Base-by-base conservation (phyloP, 2,797 vertebrate species). In the Centroberyx gerrardi region DNA sequence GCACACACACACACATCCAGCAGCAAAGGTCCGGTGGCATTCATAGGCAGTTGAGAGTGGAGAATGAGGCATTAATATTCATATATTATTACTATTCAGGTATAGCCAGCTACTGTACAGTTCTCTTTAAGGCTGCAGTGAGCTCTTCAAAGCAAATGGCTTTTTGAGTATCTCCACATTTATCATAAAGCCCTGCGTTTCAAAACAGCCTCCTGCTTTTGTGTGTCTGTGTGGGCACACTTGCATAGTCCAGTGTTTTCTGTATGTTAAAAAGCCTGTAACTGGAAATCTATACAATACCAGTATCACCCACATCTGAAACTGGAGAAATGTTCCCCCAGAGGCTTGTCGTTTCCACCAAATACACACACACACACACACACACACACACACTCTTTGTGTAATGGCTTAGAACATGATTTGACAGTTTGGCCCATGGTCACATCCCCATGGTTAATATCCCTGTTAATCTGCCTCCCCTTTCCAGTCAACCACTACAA, bases 41-140 rank as follows among this genome's bases (percentile, higher is more conserved):
- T 83, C 78, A 87, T 89, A 83, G 77, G 60, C 62, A 78, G 68
- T 69, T 80, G 56, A 65, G 62, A 74, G 56, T 33, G 48, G 74
- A 89, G 77, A 79, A 76, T 82, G 70, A 74, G 74, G 52, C 83
- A 90, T 91, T 88, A 86, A 91, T 90, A 91, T 92, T 91, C 81
- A 91, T 87, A 74, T 85, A 84, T 82, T 82, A 85, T 85, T 84
- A 81, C 75, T 87, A 87, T 88, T 90, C 88, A 80, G 76, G 64
- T 71, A 66, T 79, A 85, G 82, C 53, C 14, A 48, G 65, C 78
- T 64, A 46, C 44, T 73, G 74, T 76, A 74, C 66, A 78, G 63
- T 78, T 88, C 82, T 87, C 80, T 85, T 87, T 82, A 76, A 91
- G 87, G 90, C 88, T 88, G 90, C 79, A 68, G 71, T 63, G 75